Base-by-base conservation (phyloP, 1,140 invertebrate species). In the Drosophila lowei region DNA sequence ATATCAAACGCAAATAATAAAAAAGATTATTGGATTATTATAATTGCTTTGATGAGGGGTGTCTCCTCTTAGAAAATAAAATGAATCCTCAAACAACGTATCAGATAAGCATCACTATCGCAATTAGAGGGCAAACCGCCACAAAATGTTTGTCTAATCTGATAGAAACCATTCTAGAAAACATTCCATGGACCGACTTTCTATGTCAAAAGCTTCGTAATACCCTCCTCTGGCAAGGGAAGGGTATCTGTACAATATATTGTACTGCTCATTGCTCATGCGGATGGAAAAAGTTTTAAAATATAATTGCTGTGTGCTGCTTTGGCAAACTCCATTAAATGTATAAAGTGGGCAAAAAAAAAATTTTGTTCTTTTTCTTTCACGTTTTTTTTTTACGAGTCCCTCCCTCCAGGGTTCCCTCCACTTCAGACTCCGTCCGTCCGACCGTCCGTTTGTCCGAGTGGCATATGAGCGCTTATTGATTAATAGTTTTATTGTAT, bases 401-500 rank as follows among this genome's bases (percentile, higher is more conserved):
- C 30, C 30, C 34, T 0, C 30, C 0, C 28, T 9, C 2, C 8
- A 30, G 23, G 23, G 7, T 30, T 8, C 11, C 34, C 34, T 5
- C 46, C 61, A 58, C 52, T 63, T 58, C 21, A 49, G 34, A 38
- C 25, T 50, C 34, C 18, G 18, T 18, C 34, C 34, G 3, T 4
- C 28, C 28, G 6, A 2, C 28, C 28, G 7, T 6, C 7, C 25
- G 0, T 44, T 16, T 41, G 34, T 28, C 25, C 42, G 43, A 38
- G 25, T 44, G 61, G 63, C 58, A 71, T 74, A 49, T 74, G 65
- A 79, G 71, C 65, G 57, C 56, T 66, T 66, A 81, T 81, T 81
- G 79, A 83, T 81, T 81, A 83, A 81, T 81, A 83, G 79, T 83
- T 81, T 81, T 65, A 83, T 83, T 78, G 74, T 72, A 65, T 78